phyloP scores from a whole-genome alignment of 37 sponge, comb jelly and placozoan species.

The Beroe ovata region DNA sequence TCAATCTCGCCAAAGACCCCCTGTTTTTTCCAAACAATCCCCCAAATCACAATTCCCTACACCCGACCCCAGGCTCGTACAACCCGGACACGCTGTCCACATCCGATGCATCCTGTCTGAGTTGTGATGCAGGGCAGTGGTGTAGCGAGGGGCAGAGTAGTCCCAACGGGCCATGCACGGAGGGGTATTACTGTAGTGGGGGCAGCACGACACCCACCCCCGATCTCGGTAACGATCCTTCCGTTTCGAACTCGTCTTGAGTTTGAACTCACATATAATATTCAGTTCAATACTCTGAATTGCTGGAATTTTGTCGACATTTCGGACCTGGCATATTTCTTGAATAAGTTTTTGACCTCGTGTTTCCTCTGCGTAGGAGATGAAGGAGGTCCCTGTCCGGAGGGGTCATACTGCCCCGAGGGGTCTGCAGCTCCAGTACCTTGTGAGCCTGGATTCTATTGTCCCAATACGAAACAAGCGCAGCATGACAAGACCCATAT shows the following conservation, averaged over 20 bases:
- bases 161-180: constrained; percentile 68
- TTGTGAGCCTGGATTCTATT: constrained; percentile 62
- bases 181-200: constrained; percentile 69
- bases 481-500: not conserved
- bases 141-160: constrained; percentile 33
- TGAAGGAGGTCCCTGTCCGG: constrained; percentile 38
- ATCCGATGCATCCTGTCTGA: not conserved
- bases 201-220: constrained; percentile 47
- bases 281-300: too few species aligned
- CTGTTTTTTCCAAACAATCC: too few species aligned
- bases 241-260: too few species aligned
- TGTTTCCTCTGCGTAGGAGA: too few species aligned
- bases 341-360: too few species aligned
- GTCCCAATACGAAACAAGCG: not conserved
- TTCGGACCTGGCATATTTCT: too few species aligned
- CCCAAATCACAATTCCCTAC: too few species aligned
- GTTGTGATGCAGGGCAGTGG: constrained; percentile 24
- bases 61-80: constrained; percentile 51
- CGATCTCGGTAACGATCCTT: not conserved
- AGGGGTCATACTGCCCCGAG: constrained; percentile 57
- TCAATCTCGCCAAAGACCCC: too few species aligned
- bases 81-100: constrained; percentile 31
- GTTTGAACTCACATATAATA: too few species aligned
- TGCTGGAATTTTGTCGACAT: too few species aligned
- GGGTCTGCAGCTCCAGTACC: not conserved